Base-by-base conservation (phyloP, 2,113 vertebrate species). In the Dicrurus megarhynchus region DNA sequence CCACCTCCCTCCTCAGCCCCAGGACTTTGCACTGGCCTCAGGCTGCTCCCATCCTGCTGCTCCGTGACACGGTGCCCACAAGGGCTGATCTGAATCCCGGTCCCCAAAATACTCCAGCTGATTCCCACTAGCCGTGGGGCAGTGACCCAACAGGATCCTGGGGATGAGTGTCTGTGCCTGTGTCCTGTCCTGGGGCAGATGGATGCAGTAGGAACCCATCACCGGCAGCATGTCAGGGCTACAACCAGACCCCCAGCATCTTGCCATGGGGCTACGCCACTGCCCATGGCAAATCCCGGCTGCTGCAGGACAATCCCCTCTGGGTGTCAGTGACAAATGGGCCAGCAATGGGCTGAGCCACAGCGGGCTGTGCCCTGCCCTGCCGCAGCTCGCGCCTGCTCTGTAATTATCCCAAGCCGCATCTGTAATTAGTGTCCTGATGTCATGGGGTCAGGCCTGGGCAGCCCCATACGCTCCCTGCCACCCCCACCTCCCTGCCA, bases 381-480 rank as follows among this genome's bases (percentile, higher is more conserved):
- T 47, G 61, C 91, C 24, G 0, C 70, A 71, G 70, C 52, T 50
- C 49, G 21, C 4, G 1, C 56, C 63, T n/a, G 24, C 79, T 94
- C 93, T 95, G 83, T 95, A 94, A 97, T 96, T 92, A 95, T 63
- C 90, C 83, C n/a, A 32, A 71, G 59, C 83, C 3, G 37, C 68
- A 94, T 88, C 86, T 93, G 86, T 96, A 95, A 96, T 95, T 95
- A 97, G 92, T 42, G 60, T 73, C 95, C 79, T 94, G 90, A 92
- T 92, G 92, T 97, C 89, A 97, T 19, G 67, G 79, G 90, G 89
- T 89, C 90, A 91, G 78, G 85, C 74, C 88, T 71, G 70, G 77
- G 90, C 85, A 85, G 85, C 87, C 84, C 90, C 76, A 80, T 4
- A 1, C 4, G 3, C 86, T 94, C 93, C 76, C 80, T 0, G 1